Base-by-base conservation (phyloP, 2,888 invertebrate genomes). In the Amphipoea lucens region DNA sequence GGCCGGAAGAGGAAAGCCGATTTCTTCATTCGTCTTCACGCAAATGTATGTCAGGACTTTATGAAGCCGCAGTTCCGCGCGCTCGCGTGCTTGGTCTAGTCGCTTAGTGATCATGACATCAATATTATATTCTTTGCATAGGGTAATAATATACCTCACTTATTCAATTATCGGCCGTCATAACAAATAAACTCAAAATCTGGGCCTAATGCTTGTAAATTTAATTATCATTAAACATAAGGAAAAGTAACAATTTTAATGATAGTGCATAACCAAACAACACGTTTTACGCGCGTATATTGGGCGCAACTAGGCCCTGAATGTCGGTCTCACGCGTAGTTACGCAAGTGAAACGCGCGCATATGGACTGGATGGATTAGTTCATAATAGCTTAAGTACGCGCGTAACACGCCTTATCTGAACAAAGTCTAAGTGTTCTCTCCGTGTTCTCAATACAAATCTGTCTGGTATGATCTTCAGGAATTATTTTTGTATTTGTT, bases 151-250 rank as follows among this genome's bases (percentile, higher is more conserved):
- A 48, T 54, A 65, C 65, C 51, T 40, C 68, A 69, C 36, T 42
- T 45, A 29, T 57, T 67, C 5, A 57, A 66, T 74, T 76, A 66
- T 48, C 40, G 20, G 57, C 51, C 36, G 40, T 60, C 62, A 63
- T 74, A 60, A 54, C 40, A 70, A 62, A 74, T 65, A 48, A 74
- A 68, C 48, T 74, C 42, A 74, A 70, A 36, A 80, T 67, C 84
- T 81, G 87, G 89, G 87, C 87, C 87, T 87, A 87, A 87, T 73
- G 60, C 76, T 45, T 79, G 29, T 78, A 68, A 54, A 63, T 78
- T 70, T 69, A 73, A 72, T 74, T 76, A 67, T 45, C 14, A 40
- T 76, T 72, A 76, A 77, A 73, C 74, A 66, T 75, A 82, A 54
- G 63, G 4, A 23, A 74, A 51, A 60, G n/a, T 68, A 62, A 63